These are phyloP conservation scores for Aleiodes leptofemur DNA, from an alignment of 2,888 invertebrate species.

Conservation along the genomic window DNA sequence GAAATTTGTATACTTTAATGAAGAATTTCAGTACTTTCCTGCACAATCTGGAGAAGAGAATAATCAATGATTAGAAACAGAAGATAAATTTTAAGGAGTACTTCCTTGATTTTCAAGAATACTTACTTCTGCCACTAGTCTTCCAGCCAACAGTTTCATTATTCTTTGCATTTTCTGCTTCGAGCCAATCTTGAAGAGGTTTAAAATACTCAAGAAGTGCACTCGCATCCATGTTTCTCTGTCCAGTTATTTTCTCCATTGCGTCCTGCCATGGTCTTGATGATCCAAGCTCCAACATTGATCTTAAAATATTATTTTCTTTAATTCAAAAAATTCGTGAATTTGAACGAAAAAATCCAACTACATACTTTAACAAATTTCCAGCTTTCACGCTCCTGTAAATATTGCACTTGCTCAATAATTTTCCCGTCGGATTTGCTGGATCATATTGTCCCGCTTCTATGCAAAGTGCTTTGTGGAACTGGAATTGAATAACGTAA, in stretches of 20 bases:
- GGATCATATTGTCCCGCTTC: conserved; percentile 88
- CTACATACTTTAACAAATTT: conserved; percentile 79
- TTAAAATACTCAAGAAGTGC: conserved; percentile 88
- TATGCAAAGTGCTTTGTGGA: conserved; percentile 85
- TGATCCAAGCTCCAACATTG: conserved; percentile 81
- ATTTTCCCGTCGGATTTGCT: conserved; percentile 78
- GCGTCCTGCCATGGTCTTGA: conserved; percentile 91
- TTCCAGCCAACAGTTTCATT: conserved; percentile 90
- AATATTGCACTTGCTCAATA: conserved; percentile 91
- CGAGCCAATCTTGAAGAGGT: conserved; percentile 86
- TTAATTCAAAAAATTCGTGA: neutral
- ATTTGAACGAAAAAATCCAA: neutral
- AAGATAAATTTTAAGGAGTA: neutral
- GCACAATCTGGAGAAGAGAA: conserved; percentile 56
- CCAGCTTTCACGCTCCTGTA: conserved; percentile 88
- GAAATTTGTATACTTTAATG: neutral
- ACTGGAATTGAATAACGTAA: conserved; percentile 90
- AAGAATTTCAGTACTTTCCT: conserved; percentile 16
- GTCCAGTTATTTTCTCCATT: conserved; percentile 87
- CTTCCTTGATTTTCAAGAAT: neutral
- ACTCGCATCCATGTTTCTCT: conserved; percentile 83
- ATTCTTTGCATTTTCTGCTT: conserved; percentile 83
- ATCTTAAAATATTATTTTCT: conserved; percentile 68
- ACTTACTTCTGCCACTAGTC: conserved; percentile 62
- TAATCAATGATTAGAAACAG: neutral